These are phyloP conservation scores for Eupsilia transversa DNA, from an alignment of 2,888 invertebrate genomes.

Conservation along the genomic window DNA sequence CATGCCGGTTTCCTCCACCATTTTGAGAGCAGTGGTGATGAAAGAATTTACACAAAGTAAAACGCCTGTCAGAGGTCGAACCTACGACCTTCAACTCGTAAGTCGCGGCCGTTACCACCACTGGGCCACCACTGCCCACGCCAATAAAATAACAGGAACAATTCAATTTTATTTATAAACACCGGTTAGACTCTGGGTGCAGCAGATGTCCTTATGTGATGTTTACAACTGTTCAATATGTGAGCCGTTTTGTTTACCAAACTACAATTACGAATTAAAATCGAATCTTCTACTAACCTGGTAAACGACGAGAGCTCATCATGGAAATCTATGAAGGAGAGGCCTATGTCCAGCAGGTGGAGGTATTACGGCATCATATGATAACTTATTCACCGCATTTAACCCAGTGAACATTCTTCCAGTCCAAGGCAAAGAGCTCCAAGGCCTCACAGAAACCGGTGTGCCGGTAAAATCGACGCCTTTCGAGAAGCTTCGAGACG, in stretches of 20 bases:
- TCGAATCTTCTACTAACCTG: not conserved
- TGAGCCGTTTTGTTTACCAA: not conserved
- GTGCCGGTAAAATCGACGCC: slow-evolving; percentile 91
- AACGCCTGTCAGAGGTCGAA: too few species aligned
- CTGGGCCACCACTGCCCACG: too few species aligned
- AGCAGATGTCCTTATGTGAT: not conserved
- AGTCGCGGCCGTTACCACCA: too few species aligned
- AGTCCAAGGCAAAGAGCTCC: slow-evolving; percentile 93
- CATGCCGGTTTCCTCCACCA: too few species aligned
- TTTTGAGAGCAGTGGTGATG: too few species aligned
- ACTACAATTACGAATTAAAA: not conserved
- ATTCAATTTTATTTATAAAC: too few species aligned
- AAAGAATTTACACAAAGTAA: too few species aligned
- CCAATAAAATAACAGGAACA: too few species aligned
- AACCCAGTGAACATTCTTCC: slow-evolving; percentile 37
- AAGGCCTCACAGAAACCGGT: slow-evolving; percentile 88
- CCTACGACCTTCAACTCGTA: too few species aligned
- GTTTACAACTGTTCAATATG: not conserved
- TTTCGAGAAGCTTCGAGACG: slow-evolving; percentile 97
- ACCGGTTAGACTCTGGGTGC: not conserved
- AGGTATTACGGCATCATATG: not conserved
- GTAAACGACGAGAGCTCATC: not conserved
- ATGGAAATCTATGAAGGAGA: not conserved
- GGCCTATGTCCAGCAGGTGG: slow-evolving; percentile 36
- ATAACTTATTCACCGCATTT: slow-evolving; percentile 8